A percentile compares a stretch with the other conserved stretches of the same genome.
phyloP scores from a whole-genome alignment of 2,113 vertebrate species.

The Percopsis transmontana region DNA sequence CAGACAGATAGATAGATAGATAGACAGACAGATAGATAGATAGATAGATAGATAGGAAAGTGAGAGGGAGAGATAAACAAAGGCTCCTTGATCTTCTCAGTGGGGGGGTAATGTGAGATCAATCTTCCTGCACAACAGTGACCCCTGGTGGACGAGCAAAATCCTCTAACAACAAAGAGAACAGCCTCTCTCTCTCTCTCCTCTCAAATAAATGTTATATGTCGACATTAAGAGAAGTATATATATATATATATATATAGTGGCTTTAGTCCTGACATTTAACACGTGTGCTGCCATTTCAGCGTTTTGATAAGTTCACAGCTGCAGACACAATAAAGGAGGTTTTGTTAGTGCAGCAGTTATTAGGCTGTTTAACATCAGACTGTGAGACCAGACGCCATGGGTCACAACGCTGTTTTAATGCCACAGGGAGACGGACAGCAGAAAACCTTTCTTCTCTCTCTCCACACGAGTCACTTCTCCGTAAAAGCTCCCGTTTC shows the following conservation, averaged over 20 bases:
- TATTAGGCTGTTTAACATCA: no score
- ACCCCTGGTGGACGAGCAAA: conserved; percentile 72
- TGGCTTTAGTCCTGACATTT: no score
- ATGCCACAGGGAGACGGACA: no score
- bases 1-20: not conserved
- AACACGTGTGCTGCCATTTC: no score
- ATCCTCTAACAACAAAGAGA: conserved; percentile 39
- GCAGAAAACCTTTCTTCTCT: no score
- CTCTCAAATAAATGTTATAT: not conserved
- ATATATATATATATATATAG: not conserved
- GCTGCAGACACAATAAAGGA: no score
- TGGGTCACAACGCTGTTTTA: no score
- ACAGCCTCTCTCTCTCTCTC: not conserved
- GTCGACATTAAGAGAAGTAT: not conserved
- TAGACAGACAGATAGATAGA: not conserved
- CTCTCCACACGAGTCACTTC: no score
- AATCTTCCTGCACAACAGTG: conserved; percentile 75
- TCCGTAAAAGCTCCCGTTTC: no score
- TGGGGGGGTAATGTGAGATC: conserved; percentile 37
- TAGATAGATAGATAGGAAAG: not conserved
- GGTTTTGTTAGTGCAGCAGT: no score
- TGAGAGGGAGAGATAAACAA: not conserved
- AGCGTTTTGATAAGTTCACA: no score
- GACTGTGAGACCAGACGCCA: no score
- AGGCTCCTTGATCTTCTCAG: conserved; percentile 60